A percentile compares a stretch with the other conserved stretches of the same genome.
Conservation (phyloP, 2,797 vertebrate genomes). For the Pagetopsis macropterus region DNA sequence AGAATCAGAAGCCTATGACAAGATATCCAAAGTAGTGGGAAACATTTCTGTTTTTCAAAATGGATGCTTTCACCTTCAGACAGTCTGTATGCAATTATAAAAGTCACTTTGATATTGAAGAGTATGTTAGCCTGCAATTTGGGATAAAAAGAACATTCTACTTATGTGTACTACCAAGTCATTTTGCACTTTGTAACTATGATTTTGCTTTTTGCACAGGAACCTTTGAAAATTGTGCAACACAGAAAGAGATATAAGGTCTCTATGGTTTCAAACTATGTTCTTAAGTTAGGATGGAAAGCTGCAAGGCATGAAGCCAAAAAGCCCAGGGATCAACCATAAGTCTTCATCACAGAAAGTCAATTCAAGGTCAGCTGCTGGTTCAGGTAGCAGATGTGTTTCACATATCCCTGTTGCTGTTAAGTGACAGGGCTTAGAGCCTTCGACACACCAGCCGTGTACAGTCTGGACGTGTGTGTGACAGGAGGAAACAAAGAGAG, state of each 20-base stretch:
- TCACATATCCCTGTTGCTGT: conserved; percentile 54
- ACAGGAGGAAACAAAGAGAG: not conserved
- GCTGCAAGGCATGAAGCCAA: conserved; percentile 55
- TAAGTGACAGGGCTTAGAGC: conserved; percentile 66
- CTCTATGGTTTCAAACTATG: conserved; percentile 38
- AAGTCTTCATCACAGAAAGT: conserved; percentile 79
- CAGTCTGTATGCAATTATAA: conserved; percentile 4
- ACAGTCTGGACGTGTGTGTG: conserved; percentile 11
- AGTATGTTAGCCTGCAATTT: not conserved
- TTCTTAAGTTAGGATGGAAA: conserved; percentile 47
- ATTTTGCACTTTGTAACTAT: not conserved
- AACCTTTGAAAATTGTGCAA: conserved; percentile 33
- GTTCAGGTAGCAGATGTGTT: conserved; percentile 67
- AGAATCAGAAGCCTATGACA: conserved; percentile 7
- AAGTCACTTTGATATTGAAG: conserved; percentile 7
- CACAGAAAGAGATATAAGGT: conserved; percentile 23
- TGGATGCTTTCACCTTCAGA: not conserved
- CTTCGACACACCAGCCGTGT: conserved; percentile 43
- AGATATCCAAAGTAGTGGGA: not conserved
- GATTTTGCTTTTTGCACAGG: not conserved
- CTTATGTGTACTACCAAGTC: not conserved
- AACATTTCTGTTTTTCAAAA: conserved; percentile 12
- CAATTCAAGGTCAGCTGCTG: conserved; percentile 78
- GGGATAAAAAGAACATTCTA: conserved; percentile 3
- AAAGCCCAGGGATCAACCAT: conserved; percentile 77